Conservation (phyloP, 2,113 vertebrate genomes). For the Ammodramus savannarum region DNA sequence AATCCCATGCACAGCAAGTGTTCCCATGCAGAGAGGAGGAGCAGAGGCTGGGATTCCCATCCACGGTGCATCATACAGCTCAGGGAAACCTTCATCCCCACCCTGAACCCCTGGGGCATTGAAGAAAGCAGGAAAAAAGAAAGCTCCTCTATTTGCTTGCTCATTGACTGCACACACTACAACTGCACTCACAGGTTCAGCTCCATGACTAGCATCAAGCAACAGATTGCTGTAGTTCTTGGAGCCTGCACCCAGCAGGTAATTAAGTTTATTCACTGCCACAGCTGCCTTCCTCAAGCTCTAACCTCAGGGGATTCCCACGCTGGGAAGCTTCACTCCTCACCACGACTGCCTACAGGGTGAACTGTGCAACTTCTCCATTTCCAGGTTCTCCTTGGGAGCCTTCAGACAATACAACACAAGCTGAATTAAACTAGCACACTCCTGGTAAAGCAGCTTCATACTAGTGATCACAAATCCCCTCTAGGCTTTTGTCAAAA, state of each 20-base stretch:
- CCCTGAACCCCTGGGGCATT: background rate
- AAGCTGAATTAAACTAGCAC: background rate
- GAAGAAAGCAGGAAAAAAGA: background rate
- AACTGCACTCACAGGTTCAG: background rate
- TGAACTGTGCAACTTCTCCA: background rate
- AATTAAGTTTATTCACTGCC: conserved; percentile 11
- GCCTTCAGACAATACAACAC: background rate
- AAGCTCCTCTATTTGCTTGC: background rate
- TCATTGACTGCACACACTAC: background rate
- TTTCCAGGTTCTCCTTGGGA: background rate
- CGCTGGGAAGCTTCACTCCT: background rate
- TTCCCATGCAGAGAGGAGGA: background rate
- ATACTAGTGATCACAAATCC: background rate
- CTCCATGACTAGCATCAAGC: background rate
- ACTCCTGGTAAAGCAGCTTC: background rate
- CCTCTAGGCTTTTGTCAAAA: background rate
- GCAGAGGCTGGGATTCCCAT: background rate
- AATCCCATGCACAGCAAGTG: background rate
- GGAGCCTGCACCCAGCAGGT: background rate
- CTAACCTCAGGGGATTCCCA: conserved; percentile 33
- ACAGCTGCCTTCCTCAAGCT: background rate
- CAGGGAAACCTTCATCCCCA: background rate
- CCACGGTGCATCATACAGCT: background rate
- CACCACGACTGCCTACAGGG: background rate
- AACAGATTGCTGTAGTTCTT: background rate